These are phyloP conservation scores for Pheosia gnoma DNA, from an alignment of 2,888 invertebrate species.

Conservation along the genomic window DNA sequence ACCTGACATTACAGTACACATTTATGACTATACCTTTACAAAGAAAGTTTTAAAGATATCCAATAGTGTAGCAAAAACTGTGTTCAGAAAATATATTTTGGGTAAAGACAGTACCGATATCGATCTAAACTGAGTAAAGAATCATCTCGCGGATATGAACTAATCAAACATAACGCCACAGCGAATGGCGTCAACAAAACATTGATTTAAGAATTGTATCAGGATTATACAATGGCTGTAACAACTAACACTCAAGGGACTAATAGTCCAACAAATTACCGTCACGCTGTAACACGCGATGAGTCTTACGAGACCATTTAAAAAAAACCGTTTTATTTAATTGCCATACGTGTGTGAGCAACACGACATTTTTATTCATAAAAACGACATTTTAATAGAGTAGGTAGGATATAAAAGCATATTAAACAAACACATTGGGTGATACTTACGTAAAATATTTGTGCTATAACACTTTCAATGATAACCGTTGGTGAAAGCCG, in stretches of 20 bases:
- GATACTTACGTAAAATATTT: conserved; percentile 83
- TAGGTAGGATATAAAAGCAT: conserved; percentile 52
- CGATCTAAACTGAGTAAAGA: too few species aligned
- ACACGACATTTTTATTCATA: conserved; percentile 60
- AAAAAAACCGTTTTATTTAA: conserved; percentile 56
- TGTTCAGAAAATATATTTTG: too few species aligned
- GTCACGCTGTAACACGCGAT: conserved; percentile 21
- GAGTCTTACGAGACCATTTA: conserved; percentile 50
- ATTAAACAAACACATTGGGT: conserved; percentile 47
- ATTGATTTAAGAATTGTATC: neutral
- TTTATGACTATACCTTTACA: neutral
- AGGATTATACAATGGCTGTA: neutral
- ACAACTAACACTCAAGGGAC: neutral
- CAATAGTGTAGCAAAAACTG: too few species aligned
- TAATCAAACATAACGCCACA: neutral
- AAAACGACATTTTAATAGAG: conserved; percentile 72
- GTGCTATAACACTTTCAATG: conserved; percentile 90
- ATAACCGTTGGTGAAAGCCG: conserved; percentile 99
- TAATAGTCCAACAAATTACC: neutral
- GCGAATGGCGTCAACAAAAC: too few species aligned
- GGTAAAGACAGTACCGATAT: too few species aligned
- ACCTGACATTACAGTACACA: conserved; percentile 53
- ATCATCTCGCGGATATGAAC: too few species aligned
- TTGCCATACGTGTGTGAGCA: conserved; percentile 56
- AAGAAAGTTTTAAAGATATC: neutral